Evolutionary conservation across 2,888 invertebrate species (phyloP), one percentile per base, ranked within the genome.

Genomic region (Pheosia gnoma): DNA sequence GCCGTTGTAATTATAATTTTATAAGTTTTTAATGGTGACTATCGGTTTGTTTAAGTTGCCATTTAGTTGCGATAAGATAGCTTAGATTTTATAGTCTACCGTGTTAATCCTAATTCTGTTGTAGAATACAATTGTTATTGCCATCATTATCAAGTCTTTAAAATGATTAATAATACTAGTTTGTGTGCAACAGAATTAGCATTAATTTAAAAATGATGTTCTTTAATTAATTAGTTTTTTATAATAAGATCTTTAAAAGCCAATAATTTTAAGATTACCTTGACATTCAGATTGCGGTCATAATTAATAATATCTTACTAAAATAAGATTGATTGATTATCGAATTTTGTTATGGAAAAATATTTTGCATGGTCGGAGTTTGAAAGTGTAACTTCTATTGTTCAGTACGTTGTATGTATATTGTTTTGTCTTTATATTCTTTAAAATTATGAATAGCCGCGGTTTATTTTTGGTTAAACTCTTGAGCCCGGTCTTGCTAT

Each of bases 401-500:
- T 56, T 58, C 58, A 58, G 58, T 47, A 3, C 3, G 53, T 47
- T 49, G 54, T 51, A 41, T 49, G 25, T 51, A 43, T 57, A 57
- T 59, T 55, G 45, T 37, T 56, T 13, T 58, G 3, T 43, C 13
- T 13, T 56, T 47, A 8, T 47, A n/a, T 47, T 47, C 5, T 47
- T 5, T 47, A 3, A n/a, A n/a, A 47, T 4, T 25, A 52, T 1
- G 0, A 7, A 47, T 47, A n/a, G n/a, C 47, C 47, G 47, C n/a
- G 49, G 51, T 49, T 51, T 55, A 9, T 58, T 64, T 25, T 59
- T 68, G 65, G 88, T 91, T 90, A 89, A 82, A 86, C 85, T 89
- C 91, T 90, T 89, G 87, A 89, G 81, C 88, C 84, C 82, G 80
- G 78, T 79, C 86, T 80, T 77, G 74, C 59, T 68, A 65, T 62